Evolutionary conservation across 2,888 invertebrate genomes (phyloP).

Genomic region (Ormyrus thymus): DNA sequence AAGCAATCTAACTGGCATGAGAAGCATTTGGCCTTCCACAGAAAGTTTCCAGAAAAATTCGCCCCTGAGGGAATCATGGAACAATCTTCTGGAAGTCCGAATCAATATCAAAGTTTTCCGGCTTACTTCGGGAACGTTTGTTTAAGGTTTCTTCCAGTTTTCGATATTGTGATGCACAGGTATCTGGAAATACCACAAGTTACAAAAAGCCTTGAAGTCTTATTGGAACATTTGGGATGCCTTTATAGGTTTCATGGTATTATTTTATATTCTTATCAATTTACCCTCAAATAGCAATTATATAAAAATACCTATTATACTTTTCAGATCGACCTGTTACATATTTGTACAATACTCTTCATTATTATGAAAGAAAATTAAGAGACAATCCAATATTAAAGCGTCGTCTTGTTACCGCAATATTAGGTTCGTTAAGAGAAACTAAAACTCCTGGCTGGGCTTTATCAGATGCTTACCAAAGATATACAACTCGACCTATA

Average conservation of each 20-base stretch:
- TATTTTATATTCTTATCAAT: constrained; percentile 4
- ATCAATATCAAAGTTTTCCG: constrained; percentile 81
- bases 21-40: constrained; percentile 93
- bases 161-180: constrained; percentile 96
- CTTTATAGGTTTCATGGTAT: constrained; percentile 62
- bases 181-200: constrained; percentile 86
- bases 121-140: constrained; percentile 97
- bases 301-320: not conserved
- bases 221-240: constrained; percentile 81
- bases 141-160: constrained; percentile 92
- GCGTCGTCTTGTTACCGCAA: constrained; percentile 88
- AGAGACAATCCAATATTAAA: constrained; percentile 90
- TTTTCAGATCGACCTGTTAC: constrained; percentile 92
- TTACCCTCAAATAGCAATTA: not conserved
- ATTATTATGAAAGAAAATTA: constrained; percentile 94
- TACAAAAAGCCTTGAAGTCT: constrained; percentile 90
- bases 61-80: constrained; percentile 89
- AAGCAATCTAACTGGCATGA: constrained; percentile 98
- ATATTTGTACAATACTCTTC: constrained; percentile 96
- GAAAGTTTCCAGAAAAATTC: constrained; percentile 96
- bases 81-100: constrained; percentile 81
- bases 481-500: constrained; percentile 77
- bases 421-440: constrained; percentile 90
- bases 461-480: constrained; percentile 89
- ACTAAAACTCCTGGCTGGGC: constrained; percentile 90